Conservation (phyloP, 2,888 invertebrate species). For the Busseola fusca region DNA sequence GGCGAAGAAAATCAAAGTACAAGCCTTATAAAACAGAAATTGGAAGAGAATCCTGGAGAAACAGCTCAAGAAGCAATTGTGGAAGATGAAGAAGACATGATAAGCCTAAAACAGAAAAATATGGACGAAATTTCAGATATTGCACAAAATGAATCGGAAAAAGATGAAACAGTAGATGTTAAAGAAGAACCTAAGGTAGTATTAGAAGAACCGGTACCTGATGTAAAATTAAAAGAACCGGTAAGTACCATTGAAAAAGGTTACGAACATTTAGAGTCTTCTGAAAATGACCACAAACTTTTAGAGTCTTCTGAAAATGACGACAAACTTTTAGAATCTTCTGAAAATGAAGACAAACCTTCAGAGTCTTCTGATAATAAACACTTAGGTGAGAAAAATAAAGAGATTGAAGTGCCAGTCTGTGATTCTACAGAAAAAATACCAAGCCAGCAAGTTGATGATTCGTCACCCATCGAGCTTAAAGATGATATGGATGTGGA, state of each 20-base stretch:
- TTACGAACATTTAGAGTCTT: not conserved
- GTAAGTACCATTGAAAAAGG: not conserved
- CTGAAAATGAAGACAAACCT: conserved; percentile 6
- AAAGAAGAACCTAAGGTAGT: conserved; percentile 21
- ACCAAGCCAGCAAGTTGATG: not conserved
- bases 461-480: conserved; percentile 37
- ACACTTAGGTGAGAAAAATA: conserved; percentile 6
- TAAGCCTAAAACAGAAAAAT: conserved; percentile 23
- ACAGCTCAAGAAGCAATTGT: conserved; percentile 41
- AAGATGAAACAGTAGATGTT: conserved; percentile 22
- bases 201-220: conserved; percentile 1
- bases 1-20: conserved; percentile 21
- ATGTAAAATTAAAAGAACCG: conserved; percentile 8
- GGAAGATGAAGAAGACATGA: conserved; percentile 37
- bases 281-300: conserved; percentile 4
- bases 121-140: conserved; percentile 1
- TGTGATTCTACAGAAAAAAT: conserved; percentile 7
- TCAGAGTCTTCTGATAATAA: conserved; percentile 14
- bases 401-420: not conserved
- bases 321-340: not conserved
- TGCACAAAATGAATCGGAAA: conserved; percentile 9
- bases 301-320: not conserved
- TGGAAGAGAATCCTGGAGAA: conserved; percentile 41
- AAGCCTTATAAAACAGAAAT: conserved; percentile 37
- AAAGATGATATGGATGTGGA: conserved; percentile 53